These are phyloP conservation scores for Microcebus griseorufus DNA, from an alignment of 2,113 vertebrate genomes.

Conservation along the genomic window DNA sequence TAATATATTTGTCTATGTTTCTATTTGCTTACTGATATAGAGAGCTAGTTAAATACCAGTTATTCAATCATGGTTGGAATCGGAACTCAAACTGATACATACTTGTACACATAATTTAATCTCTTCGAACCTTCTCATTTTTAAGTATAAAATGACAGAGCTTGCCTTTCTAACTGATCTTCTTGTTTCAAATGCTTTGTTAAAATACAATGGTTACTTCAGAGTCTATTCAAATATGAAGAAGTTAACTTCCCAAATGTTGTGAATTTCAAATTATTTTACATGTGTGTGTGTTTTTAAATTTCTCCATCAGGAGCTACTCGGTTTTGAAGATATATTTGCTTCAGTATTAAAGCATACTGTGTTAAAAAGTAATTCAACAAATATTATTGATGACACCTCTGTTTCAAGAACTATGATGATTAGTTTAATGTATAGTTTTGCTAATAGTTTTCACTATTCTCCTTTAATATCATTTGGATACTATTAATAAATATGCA, in stretches of 20 bases:
- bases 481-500: background rate
- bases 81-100: background rate
- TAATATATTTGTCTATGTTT: background rate
- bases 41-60: background rate
- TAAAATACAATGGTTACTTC: background rate
- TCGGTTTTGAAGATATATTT: background rate
- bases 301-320: background rate
- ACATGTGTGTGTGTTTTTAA: background rate
- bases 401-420: background rate
- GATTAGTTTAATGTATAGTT: background rate
- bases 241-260: background rate
- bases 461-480: background rate
- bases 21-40: background rate
- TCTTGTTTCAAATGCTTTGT: constrained; percentile 4
- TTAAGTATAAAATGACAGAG: background rate
- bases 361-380: background rate
- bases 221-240: background rate
- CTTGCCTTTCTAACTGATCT: background rate
- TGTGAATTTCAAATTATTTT: background rate
- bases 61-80: background rate
- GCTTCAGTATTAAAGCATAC: background rate
- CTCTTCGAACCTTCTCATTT: background rate
- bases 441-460: background rate
- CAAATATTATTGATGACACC: background rate
- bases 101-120: background rate